Conservation (phyloP, 2,888 invertebrate species). For the Scelioninae gen. 1 region DNA sequence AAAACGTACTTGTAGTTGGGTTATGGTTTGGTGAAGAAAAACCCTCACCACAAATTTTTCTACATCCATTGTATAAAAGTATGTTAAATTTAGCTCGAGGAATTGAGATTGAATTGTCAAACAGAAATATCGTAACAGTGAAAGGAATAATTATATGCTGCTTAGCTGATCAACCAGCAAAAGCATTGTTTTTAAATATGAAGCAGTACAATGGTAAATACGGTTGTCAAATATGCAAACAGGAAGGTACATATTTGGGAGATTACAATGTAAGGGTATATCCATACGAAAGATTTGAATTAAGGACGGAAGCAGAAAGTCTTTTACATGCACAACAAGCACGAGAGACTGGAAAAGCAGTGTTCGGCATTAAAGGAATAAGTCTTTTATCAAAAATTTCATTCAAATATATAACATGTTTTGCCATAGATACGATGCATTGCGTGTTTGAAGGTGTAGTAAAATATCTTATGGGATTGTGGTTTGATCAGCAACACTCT, state of each 20-base stretch:
- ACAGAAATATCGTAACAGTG: not conserved
- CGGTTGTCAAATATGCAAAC: conserved; percentile 57
- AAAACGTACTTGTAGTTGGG: too few relatives aligned
- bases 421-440: conserved; percentile 65
- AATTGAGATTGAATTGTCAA: not conserved
- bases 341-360: conserved; percentile 16
- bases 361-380: conserved; percentile 61
- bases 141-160: conserved; percentile 38
- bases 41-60: too few relatives aligned
- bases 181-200: conserved; percentile 60
- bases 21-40: too few relatives aligned
- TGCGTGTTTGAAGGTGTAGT: conserved; percentile 56
- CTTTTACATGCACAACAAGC: conserved; percentile 45
- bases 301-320: conserved; percentile 52
- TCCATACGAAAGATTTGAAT: not conserved
- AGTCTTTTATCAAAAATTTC: conserved; percentile 54
- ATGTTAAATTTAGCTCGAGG: conserved; percentile 1
- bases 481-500: conserved; percentile 43
- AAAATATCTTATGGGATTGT: conserved; percentile 39
- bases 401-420: conserved; percentile 40
- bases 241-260: conserved; percentile 23
- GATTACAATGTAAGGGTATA: conserved; percentile 6
- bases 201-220: too few relatives aligned
- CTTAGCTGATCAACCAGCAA: conserved; percentile 36
- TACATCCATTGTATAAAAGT: too few relatives aligned